Evolutionary conservation across 2,113 vertebrate genomes (phyloP).

Genomic region (Barnardius zonarius): DNA sequence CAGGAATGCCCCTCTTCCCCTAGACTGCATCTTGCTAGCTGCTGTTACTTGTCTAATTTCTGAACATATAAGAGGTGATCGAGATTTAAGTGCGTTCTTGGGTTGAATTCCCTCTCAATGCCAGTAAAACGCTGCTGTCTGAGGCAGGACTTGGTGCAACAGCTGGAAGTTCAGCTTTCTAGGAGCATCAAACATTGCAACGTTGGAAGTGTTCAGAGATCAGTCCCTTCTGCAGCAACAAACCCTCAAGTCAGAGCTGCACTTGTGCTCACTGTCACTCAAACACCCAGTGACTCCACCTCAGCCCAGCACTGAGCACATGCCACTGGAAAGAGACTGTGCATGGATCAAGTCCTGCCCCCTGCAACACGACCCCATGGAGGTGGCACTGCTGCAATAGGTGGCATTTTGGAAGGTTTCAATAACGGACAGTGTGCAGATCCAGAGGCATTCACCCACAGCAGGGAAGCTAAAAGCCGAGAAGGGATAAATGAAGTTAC

Average conservation of each 20-base stretch:
- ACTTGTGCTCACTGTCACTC: background rate
- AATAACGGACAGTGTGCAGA: background rate
- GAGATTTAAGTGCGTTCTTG: background rate
- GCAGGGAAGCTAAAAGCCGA: background rate
- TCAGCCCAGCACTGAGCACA: background rate
- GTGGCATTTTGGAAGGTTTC: background rate
- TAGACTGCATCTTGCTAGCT: background rate
- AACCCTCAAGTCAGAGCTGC: background rate
- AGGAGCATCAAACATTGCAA: background rate
- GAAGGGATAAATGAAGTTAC: background rate
- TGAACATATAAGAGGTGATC: background rate
- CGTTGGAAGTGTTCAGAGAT: background rate
- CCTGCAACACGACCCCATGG: background rate
- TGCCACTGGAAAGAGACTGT: background rate
- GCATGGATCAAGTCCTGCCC: background rate
- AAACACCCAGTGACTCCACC: background rate
- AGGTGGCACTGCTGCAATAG: accelerated
- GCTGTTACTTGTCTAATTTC: background rate
- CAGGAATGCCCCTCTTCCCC: background rate
- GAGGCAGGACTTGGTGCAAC: background rate
- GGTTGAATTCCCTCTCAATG: background rate
- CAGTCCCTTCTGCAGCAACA: background rate
- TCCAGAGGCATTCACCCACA: background rate
- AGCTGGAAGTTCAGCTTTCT: background rate
- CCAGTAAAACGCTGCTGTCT: background rate